Conservation (phyloP, 2,797 vertebrate species). For the Myoxocephalus aenaeus region DNA sequence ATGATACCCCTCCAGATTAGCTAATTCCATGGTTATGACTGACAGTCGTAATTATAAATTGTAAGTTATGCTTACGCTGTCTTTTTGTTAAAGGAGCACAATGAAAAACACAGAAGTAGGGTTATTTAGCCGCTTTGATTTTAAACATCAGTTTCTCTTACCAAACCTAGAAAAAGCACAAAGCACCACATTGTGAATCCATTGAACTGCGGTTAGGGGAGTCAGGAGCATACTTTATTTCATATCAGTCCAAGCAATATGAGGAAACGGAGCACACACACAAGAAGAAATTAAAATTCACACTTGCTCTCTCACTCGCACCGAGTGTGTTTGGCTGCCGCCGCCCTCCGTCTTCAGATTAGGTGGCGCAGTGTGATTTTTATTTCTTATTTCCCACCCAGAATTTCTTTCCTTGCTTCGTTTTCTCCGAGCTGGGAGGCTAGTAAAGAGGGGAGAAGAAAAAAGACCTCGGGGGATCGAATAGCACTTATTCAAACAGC, state of each 20-base stretch:
- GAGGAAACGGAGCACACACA: not conserved
- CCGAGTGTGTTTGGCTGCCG: slow-evolving; percentile 18
- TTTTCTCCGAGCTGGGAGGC: slow-evolving; percentile 68
- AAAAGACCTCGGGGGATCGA: slow-evolving; percentile 87
- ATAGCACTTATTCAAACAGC: slow-evolving; percentile 94
- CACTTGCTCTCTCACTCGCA: slow-evolving; percentile 22
- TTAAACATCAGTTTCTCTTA: not conserved
- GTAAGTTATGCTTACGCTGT: not conserved
- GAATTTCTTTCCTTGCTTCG: slow-evolving; percentile 64
- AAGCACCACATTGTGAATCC: not conserved
- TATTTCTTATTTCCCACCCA: slow-evolving; percentile 28
- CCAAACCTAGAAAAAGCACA: not conserved
- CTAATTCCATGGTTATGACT: not conserved
- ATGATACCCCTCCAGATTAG: not conserved
- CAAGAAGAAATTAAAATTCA: slow-evolving; percentile 1
- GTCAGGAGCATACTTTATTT: not conserved
- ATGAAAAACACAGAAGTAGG: not conserved
- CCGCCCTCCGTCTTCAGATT: slow-evolving; percentile 35
- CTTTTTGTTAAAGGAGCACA: slow-evolving; percentile 11
- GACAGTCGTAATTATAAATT: not conserved
- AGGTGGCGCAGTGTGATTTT: slow-evolving; percentile 50
- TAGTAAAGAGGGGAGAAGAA: slow-evolving; percentile 63
- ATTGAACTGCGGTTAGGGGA: not conserved
- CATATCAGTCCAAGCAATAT: slow-evolving; percentile 1
- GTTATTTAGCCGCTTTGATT: not conserved